phyloP scores from a whole-genome alignment of 2,797 vertebrate genomes.

The Hippocampus kuda region DNA sequence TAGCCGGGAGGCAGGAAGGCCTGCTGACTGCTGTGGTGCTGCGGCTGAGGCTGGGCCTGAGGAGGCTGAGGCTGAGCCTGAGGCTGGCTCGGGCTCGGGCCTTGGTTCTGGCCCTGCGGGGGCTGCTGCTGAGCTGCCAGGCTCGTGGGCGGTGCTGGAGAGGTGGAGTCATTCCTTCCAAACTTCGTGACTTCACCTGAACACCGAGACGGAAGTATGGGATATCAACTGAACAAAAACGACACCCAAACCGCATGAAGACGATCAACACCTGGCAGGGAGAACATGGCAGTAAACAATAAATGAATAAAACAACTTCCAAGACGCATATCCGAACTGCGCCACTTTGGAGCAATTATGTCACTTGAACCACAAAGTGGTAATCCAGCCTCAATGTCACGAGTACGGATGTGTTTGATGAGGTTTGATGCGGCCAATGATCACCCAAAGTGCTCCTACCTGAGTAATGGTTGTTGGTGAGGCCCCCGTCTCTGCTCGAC shows the following conservation, averaged over 20 bases:
- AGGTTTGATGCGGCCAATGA: neutral
- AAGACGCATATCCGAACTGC: neutral
- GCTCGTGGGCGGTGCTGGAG: slow-evolving; percentile 82
- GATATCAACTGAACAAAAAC: too few relatives aligned
- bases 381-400: neutral
- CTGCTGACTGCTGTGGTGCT: slow-evolving; percentile 87
- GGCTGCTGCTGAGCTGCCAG: slow-evolving; percentile 62
- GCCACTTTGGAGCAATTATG: neutral
- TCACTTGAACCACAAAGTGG: too few relatives aligned
- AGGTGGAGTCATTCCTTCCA: slow-evolving; percentile 87
- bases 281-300: too few relatives aligned
- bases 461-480: slow-evolving; percentile 90
- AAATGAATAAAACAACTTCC: too few relatives aligned
- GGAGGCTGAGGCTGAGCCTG: slow-evolving; percentile 58
- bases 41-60: slow-evolving; percentile 75
- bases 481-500: slow-evolving; percentile 83
- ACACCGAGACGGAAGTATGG: too few relatives aligned
- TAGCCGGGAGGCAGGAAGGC: slow-evolving; percentile 91
- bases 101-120: slow-evolving; percentile 76
- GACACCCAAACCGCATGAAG: too few relatives aligned
- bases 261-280: too few relatives aligned
- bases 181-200: slow-evolving; percentile 92
- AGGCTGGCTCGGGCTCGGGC: slow-evolving; percentile 67
- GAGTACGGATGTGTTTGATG: neutral
- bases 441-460: slow-evolving; percentile 57